Evolutionary conservation across 2,113 vertebrate species (phyloP), one percentile per base, ranked within the genome.

Genomic region (Glareola pratincola): DNA sequence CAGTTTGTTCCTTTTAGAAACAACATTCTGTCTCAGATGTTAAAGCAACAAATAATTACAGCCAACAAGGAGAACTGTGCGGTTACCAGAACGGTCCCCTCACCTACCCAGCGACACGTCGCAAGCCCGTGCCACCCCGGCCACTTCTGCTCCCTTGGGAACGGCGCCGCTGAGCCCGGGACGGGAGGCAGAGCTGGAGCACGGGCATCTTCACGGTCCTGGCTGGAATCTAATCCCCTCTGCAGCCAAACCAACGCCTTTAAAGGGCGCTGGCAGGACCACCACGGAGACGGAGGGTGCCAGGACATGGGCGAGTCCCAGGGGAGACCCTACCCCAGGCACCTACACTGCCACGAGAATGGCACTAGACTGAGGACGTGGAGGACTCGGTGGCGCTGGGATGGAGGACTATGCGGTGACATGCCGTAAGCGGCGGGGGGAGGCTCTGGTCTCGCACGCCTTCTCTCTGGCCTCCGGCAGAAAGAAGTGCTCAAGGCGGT

Each of bases 401-500:
- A 34, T 2, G 8, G 14, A 30, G 39, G n/a, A 19, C 34, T 4
- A 7, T 4, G 71, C 0, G 24, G 64, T 4, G 36, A 39, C 29
- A 21, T 56, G 27, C 80, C 15, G 0, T 3, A 1, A 14, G 36
- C 1, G 9, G 24, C 2, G 41, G 63, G 24, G 24, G 2, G 26
- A 86, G 39, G 81, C 50, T 29, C n/a, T 15, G 22, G 7, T 3
- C 71, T 37, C 3, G 3, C 48, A 21, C n/a, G 2, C 37, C 68
- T 15, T 3, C 63, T 63, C 85, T 66, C 53, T 30, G 8, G 45
- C 41, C 71, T 53, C 57, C 57, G 10, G 37, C 71, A 54, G 76
- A 14, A 81, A 41, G 76, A 71, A 51, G 59, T 2, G 50, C 3
- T 30, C 32, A 5, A 14, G 41, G 66, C 59, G 30, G 51, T 12